Conservation (phyloP, 2,888 invertebrate genomes). For the Ashinkailepas kermadecensis region DNA sequence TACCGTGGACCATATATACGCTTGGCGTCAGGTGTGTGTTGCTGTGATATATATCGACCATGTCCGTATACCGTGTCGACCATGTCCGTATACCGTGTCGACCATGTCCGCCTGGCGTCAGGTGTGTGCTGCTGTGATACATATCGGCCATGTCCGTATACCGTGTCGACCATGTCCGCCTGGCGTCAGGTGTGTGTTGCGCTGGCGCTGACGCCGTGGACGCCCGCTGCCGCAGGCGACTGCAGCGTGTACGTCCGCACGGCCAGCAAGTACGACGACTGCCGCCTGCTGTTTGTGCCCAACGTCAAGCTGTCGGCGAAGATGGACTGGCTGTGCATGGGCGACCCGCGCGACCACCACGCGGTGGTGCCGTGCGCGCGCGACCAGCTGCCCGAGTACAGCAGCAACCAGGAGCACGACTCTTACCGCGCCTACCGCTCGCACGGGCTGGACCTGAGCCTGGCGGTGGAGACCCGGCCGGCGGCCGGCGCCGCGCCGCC, state of each 20-base stretch:
- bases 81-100: too few species aligned
- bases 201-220: slow-evolving; percentile 38
- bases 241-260: slow-evolving; percentile 91
- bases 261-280: slow-evolving; percentile 98
- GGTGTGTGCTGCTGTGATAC: too few species aligned
- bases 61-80: too few species aligned
- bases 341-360: slow-evolving; percentile 93
- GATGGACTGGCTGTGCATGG: slow-evolving; percentile 82
- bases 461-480: slow-evolving; percentile 67
- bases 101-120: too few species aligned
- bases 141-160: too few species aligned
- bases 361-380: slow-evolving; percentile 92
- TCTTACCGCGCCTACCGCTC: slow-evolving; percentile 74
- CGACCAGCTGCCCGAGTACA: slow-evolving; percentile 90
- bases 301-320: slow-evolving; percentile 72
- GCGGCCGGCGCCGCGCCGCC: slow-evolving; percentile 34
- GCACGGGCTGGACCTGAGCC: slow-evolving; percentile 67
- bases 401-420: slow-evolving; percentile 60
- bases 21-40: too few species aligned
- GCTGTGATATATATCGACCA: too few species aligned
- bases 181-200: too few species aligned
- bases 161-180: too few species aligned
- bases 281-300: slow-evolving; percentile 83
- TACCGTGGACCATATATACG: too few species aligned
- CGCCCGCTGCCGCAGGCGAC: slow-evolving; percentile 84